phyloP scores from a whole-genome alignment of 2,797 vertebrate species.

The Paratrypauchen microcephalus region DNA sequence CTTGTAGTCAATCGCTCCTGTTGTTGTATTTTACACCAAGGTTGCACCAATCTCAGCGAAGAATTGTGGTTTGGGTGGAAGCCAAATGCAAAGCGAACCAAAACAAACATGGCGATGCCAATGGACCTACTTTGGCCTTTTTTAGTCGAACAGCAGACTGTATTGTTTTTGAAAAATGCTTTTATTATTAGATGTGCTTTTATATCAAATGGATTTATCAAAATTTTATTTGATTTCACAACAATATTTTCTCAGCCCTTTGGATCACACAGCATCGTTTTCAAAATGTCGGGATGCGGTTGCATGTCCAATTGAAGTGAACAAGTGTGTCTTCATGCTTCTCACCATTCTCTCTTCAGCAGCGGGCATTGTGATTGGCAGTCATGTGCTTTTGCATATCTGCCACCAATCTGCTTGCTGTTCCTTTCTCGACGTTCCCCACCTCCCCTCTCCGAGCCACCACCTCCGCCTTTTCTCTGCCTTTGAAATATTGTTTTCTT shows the following conservation, averaged over 20 bases:
- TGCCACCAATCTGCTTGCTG: slow-evolving; percentile 55
- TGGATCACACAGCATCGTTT: slow-evolving; percentile 18
- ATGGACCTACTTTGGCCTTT: too few species aligned
- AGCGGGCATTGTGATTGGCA: slow-evolving; percentile 69
- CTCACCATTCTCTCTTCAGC: slow-evolving; percentile 42
- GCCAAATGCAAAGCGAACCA: too few species aligned
- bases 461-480: slow-evolving; percentile 42
- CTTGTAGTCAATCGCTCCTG: too few species aligned
- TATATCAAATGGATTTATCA: too few species aligned
- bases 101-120: too few species aligned
- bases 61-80: too few species aligned
- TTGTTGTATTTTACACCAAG: too few species aligned
- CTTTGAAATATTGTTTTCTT: slow-evolving; percentile 28
- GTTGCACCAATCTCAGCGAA: too few species aligned
- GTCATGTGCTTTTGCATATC: slow-evolving; percentile 53
- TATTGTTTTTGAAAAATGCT: too few species aligned
- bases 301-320: slow-evolving; percentile 10
- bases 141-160: too few species aligned
- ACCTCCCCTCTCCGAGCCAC: slow-evolving; percentile 19
- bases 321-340: slow-evolving; percentile 13
- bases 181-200: too few species aligned
- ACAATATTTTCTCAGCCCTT: background rate
- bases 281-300: slow-evolving; percentile 6
- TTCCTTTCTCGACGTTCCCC: slow-evolving; percentile 42
- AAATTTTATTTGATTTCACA: too few species aligned